Conservation (phyloP, 2,888 invertebrate species). For the Dasysyrphus tricinctus region DNA sequence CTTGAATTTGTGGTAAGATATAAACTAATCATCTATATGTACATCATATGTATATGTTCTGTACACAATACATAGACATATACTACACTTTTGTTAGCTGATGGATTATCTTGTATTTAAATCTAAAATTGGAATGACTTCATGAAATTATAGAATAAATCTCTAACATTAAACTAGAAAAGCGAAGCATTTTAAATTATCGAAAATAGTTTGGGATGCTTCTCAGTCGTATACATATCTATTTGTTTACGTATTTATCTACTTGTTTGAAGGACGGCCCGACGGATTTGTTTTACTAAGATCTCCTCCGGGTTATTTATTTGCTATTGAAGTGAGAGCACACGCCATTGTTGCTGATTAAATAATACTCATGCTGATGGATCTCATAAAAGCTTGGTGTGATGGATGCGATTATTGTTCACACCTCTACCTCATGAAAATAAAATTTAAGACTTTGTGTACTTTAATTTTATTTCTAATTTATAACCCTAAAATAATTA, state of each 20-base stretch:
- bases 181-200: neutral
- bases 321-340: neutral
- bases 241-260: neutral
- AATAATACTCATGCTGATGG: slow-evolving; percentile 20
- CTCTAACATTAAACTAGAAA: neutral
- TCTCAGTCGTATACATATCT: neutral
- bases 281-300: neutral
- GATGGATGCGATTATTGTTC: slow-evolving; percentile 41
- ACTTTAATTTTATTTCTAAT: slow-evolving; percentile 9
- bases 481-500: slow-evolving; percentile 38
- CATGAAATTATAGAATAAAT: neutral
- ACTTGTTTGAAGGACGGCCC: neutral
- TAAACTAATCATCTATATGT: neutral
- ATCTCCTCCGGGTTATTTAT: neutral
- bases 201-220: neutral
- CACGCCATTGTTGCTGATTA: slow-evolving; percentile 9
- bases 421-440: slow-evolving; percentile 31
- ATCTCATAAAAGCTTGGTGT: slow-evolving; percentile 20
- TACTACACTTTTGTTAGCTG: neutral
- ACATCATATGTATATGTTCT: neutral
- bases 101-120: neutral
- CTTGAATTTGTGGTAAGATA: neutral
- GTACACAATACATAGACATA: neutral
- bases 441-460: slow-evolving; percentile 40
- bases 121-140: neutral